phyloP scores from a whole-genome alignment of 1,140 invertebrate genomes.

The Lerema accius region DNA sequence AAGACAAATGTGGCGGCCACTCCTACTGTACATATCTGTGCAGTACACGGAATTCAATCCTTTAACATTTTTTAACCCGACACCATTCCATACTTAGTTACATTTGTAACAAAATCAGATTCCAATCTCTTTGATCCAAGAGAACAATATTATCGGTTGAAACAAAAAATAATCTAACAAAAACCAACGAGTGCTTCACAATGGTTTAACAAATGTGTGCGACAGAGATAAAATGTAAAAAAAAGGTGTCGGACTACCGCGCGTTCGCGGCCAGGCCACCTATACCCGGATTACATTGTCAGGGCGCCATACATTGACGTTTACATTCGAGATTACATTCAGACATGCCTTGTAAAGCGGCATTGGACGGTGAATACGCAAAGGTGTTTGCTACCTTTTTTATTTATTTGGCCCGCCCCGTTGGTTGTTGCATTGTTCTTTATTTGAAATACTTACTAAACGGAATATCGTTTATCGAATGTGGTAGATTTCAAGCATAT shows the following conservation, averaged over 20 bases:
- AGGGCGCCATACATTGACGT: slow-evolving; percentile 40
- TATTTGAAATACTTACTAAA: slow-evolving; percentile 45
- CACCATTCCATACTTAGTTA: slow-evolving; percentile 45
- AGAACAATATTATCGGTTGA: slow-evolving; percentile 70
- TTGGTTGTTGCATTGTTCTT: slow-evolving; percentile 40
- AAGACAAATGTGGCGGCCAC: slow-evolving; percentile 14
- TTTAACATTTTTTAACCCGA: slow-evolving; percentile 49
- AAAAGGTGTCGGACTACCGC: slow-evolving; percentile 45
- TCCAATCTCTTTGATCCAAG: slow-evolving; percentile 54
- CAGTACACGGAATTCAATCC: slow-evolving; percentile 32
- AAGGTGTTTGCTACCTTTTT: slow-evolving; percentile 32
- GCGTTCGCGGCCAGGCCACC: slow-evolving; percentile 49
- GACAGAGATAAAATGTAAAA: slow-evolving; percentile 58
- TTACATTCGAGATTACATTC: slow-evolving; percentile 38
- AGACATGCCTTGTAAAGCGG: slow-evolving; percentile 32
- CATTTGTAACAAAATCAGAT: slow-evolving; percentile 61
- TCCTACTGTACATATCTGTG: slow-evolving; percentile 17
- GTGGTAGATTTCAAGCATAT: slow-evolving; percentile 32
- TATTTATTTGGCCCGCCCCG: slow-evolving; percentile 24
- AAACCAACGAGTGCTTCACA: slow-evolving; percentile 54
- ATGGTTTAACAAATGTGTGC: slow-evolving; percentile 60
- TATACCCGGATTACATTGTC: slow-evolving; percentile 44
- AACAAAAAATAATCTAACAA: slow-evolving; percentile 55
- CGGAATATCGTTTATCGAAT: slow-evolving; percentile 40
- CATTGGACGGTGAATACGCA: slow-evolving; percentile 32